These are phyloP conservation scores for Nyleta sp. DNA, from an alignment of 2,888 invertebrate species.

Conservation along the genomic window DNA sequence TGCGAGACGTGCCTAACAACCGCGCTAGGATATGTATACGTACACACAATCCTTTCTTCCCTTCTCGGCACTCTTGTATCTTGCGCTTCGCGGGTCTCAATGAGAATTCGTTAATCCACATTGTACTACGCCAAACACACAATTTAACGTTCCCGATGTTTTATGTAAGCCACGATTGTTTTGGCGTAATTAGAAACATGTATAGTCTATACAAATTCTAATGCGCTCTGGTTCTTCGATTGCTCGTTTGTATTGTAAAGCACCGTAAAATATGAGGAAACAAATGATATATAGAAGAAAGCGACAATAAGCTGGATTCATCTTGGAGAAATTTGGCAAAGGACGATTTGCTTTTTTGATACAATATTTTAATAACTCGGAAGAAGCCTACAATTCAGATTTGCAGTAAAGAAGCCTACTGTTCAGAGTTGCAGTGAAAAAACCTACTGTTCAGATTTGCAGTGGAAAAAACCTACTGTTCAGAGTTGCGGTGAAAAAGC, in stretches of 20 bases:
- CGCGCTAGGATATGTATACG: conserved; percentile 40
- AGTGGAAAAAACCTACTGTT: too few species aligned
- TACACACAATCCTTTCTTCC: conserved; percentile 51
- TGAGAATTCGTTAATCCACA: conserved; percentile 60
- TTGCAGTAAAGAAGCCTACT: too few species aligned
- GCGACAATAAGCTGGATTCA: background rate
- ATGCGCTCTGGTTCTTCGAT: conserved; percentile 33
- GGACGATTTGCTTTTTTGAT: too few species aligned
- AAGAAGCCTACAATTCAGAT: too few species aligned
- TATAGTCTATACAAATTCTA: conserved; percentile 41
- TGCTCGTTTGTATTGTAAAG: conserved; percentile 31
- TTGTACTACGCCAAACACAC: conserved; percentile 50
- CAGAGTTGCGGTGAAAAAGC: too few species aligned
- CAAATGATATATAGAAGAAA: background rate
- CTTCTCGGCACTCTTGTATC: conserved; percentile 39
- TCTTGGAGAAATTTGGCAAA: background rate
- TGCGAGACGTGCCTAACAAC: conserved; percentile 65
- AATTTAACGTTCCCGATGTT: conserved; percentile 57
- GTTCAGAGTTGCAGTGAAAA: too few species aligned
- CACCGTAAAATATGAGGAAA: conserved; percentile 2
- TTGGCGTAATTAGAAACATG: conserved; percentile 54
- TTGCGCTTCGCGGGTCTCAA: conserved; percentile 45
- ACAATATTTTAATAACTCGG: too few species aligned
- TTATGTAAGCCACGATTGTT: conserved; percentile 49
- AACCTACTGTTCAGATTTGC: too few species aligned